Evolutionary conservation across 2,888 invertebrate genomes (phyloP), one percentile per base, ranked within the genome.

Genomic region (Hypomecis atomaria): DNA sequence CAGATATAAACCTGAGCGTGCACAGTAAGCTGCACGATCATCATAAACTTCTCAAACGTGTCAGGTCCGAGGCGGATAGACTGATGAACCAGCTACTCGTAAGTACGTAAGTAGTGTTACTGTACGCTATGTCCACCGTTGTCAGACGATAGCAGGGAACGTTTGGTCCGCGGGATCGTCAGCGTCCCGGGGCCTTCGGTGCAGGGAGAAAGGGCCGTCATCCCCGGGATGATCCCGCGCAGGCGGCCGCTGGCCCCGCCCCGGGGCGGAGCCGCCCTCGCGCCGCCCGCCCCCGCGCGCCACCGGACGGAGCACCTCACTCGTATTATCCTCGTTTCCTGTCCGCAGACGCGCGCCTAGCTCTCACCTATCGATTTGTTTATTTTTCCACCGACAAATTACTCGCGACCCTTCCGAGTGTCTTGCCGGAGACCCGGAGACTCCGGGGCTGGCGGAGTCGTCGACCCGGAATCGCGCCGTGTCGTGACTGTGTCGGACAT

Each of bases 321-420:
- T 72, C 64, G 71, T 90, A 91, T 92, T 92, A 92, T 92, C 86
- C 86, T 84, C 83, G 91, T 82, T 92, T 92, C 92, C 92, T 91
- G 91, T 91, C 88, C 88, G 84, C 85, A 87, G 84, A 86, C 91
- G 88, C 91, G 85, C 89, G 92, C 87, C 82, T 88, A 85, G 84
- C 87, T 84, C 83, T 89, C 86, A 66, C 62, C 85, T 85, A 90
- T 90, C 83, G 90, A 91, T 91, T 87, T 91, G 91, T 92, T 92
- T 90, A 88, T 92, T 91, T 91, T 91, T 87, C 83, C 83, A 87
- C 84, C 84, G 86, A 81, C 81, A 84, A 84, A 78, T 81, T 79
- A 79, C 78, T 74, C 79, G 78, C 74, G 79, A 78, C 74, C 82
- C 79, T 87, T 86, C 86, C 83, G 81, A 79, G 83, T 82, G 82